Conservation (phyloP, 2,113 vertebrate species). For the Glaucidium brasilianum region DNA sequence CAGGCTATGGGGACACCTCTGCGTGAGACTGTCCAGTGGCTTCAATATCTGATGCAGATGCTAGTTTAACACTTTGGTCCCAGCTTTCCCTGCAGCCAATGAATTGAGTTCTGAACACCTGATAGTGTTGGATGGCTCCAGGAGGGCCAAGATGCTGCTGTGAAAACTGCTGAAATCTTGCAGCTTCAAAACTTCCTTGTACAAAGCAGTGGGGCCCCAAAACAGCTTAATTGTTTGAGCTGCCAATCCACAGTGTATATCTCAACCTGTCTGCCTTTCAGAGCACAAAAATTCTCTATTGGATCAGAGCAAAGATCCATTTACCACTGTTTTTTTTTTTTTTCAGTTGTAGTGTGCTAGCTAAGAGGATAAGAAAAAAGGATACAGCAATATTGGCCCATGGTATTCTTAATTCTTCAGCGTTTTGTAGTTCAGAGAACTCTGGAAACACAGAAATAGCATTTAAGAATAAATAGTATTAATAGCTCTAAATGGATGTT, state of each 20-base stretch:
- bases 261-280: not conserved
- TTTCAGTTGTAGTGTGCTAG: not conserved
- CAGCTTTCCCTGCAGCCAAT: not conserved
- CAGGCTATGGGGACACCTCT: not conserved
- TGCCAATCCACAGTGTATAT: rapidly evolving
- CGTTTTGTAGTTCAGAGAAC: not conserved
- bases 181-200: not conserved
- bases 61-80: not conserved
- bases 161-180: not conserved
- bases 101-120: not conserved
- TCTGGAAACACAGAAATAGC: not conserved
- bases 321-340: not conserved
- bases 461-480: not conserved
- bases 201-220: not conserved
- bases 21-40: not conserved
- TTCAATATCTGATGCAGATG: not conserved
- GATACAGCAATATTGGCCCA: not conserved
- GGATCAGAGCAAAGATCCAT: not conserved
- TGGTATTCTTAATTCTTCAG: not conserved
- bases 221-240: not conserved
- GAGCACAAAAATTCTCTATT: not conserved
- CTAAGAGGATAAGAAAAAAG: not conserved
- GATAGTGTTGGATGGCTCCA: not conserved
- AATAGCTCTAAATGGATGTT: not conserved
- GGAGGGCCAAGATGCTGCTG: not conserved